Base-by-base conservation (phyloP, 1,140 invertebrate species). In the Chrysoperla carnea region DNA sequence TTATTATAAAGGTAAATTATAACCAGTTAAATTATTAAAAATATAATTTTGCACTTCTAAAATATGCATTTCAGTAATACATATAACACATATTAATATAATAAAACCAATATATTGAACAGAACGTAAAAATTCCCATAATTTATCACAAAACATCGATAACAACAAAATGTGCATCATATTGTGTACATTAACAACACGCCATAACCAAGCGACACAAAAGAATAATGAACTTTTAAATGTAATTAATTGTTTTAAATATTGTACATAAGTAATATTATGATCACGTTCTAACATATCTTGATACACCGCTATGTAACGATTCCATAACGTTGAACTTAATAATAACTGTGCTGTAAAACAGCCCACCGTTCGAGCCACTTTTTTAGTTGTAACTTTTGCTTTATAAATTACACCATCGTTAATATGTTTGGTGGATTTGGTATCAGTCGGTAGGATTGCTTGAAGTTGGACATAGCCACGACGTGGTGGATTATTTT, bases 141-240 rank as follows among this genome's bases (percentile, higher is more conserved):
- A 59, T 51, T 79, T 81, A 69, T 88, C 83, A 53, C 83, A 73
- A 58, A 86, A 85, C 45, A 89, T 76, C 17, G 80, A 73, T 23
- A 87, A 57, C 6, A 86, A 67, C 9, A 87, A 54, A 43, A 78
- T 70, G 58, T 89, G 82, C 12, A 84, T 59, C 43, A 84, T 64
- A 27, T 80, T 79, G 53, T 88, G 84, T 0, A 82, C 78, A 55
- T 88, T 86, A 1, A 81, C 67, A 0, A 86, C 59, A 44, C 82
- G 70, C 85, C 85, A 90, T 36, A 81, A 54, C 54, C 73, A 78
- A 1, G 80, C 71, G 0, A 86, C 67, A 6, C 72, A 60, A 62
- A 82, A 84, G 50, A 86, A 86, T 23, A 74, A 70, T 0, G 69
- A 66, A 3, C 78, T 78, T 48, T 61, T 69, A 45, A 76, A 75